Percentiles rank a stretch among this genome's conserved stretches.
These are phyloP conservation scores for Acanthosepion pharaonis DNA, from an alignment of 2,888 invertebrate genomes.

Conservation along the genomic window DNA sequence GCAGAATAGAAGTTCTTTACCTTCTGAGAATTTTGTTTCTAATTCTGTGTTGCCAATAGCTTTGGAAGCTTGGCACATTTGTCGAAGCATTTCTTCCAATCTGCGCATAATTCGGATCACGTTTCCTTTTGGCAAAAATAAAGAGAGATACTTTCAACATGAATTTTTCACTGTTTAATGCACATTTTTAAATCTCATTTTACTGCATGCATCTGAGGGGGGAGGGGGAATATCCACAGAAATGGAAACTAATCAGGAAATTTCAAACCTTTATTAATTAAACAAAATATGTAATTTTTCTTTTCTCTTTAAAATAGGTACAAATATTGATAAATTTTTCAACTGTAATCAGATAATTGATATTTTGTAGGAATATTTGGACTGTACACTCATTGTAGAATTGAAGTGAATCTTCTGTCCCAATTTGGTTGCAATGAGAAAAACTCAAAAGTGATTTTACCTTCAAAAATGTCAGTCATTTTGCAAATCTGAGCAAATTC, in stretches of 20 bases:
- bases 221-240: not conserved
- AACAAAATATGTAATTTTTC: too few species aligned
- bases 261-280: too few species aligned
- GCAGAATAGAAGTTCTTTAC: conserved; percentile 74
- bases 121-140: conserved; percentile 78
- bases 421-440: too few species aligned
- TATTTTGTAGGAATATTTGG: too few species aligned
- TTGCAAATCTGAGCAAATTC: conserved; percentile 92
- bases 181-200: not conserved
- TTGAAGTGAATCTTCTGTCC: too few species aligned
- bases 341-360: too few species aligned
- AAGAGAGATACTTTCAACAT: not conserved
- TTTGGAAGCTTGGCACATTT: conserved; percentile 96
- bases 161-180: not conserved
- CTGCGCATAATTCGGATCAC: conserved; percentile 94
- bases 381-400: too few species aligned
- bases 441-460: conserved; percentile 54
- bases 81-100: conserved; percentile 94
- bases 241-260: not conserved
- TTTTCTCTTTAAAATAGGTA: too few species aligned
- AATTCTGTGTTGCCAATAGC: conserved; percentile 96
- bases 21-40: conserved; percentile 95
- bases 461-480: conserved; percentile 75
- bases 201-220: not conserved
- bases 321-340: too few species aligned